Conservation (phyloP, 2,797 vertebrate genomes). For the Arremon brunneinucha region DNA sequence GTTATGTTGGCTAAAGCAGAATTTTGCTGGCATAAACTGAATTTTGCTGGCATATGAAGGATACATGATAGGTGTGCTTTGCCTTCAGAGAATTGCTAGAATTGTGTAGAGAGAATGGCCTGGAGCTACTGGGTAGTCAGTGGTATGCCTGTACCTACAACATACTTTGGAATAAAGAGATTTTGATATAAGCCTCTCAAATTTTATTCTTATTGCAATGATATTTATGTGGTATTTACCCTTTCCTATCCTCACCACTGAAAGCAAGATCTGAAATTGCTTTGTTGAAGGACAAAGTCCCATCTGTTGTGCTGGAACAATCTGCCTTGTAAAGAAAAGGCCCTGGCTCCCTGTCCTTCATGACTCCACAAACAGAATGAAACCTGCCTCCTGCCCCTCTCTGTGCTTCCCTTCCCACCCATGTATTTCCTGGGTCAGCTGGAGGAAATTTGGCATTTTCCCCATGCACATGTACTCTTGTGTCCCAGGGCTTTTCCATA, state of each 20-base stretch:
- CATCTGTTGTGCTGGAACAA: constrained; percentile 47
- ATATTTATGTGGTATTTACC: not conserved
- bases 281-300: constrained; percentile 28
- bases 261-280: not conserved
- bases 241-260: not conserved
- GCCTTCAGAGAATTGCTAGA: not conserved
- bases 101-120: not conserved
- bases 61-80: not conserved
- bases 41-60: constrained; percentile 18
- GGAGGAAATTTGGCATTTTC: not conserved
- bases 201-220: not conserved
- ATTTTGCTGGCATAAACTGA: not conserved
- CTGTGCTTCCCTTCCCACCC: not conserved
- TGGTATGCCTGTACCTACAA: not conserved
- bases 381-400: not conserved
- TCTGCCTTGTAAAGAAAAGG: not conserved
- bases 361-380: not conserved
- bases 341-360: not conserved
- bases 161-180: not conserved
- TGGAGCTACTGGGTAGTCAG: not conserved
- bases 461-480: not conserved
- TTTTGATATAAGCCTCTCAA: not conserved
- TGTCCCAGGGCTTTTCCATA: not conserved
- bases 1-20: not conserved
- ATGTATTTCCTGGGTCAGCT: not conserved